Base-by-base conservation (phyloP, 2,797 vertebrate genomes). In the Takifugu rubripes region DNA sequence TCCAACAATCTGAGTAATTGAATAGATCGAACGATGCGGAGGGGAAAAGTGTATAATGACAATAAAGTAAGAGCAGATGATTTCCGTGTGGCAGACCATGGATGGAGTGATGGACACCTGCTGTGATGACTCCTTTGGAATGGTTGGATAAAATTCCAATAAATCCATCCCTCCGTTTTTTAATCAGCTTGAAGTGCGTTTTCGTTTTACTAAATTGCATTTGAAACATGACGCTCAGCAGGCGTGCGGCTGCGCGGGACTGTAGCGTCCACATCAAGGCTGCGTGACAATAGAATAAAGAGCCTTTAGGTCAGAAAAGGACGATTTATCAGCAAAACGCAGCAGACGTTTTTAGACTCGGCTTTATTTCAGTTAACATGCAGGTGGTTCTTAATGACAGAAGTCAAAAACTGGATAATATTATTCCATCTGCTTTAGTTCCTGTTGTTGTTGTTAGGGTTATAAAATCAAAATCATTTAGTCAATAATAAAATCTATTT, bases 1-100 rank as follows among this genome's bases (percentile, higher is more conserved):
- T 62, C 72, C 82, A 87, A 86, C 86, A 88, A 90, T 91, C 89
- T 87, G 59, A 83, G 68, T 89, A 89, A 91, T 89, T 88, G 84
- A 84, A 88, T 81, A 78, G 86, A 90, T 87, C 82, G 73, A 86
- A 86, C 82, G 78, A 89, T 88, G 84, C 83, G 75, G 71, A 77
- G 75, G 64, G 74, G 75, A 74, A 81, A 82, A 84, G 77, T 78
- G 84, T 83, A 68, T 83, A 87, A 88, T 89, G 72, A 75, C 86
- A 87, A 90, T 88, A 88, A 84, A 89, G 80, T 75, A 29, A 66
- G 63, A 77, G 54, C 66, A 75, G 75, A 78, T 77, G 60, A 83
- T 62, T 84, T 61, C 54, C 44, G 48, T 52, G 49, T 67, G 52
- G 60, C 24, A 17, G 9, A 12, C 3, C 25, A 25, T 46, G 47